Percentiles rank a stretch among this genome's conserved stretches.
Evolutionary conservation across 2,888 invertebrate species (phyloP).

Genomic region (Acanthosepion lycidas): DNA sequence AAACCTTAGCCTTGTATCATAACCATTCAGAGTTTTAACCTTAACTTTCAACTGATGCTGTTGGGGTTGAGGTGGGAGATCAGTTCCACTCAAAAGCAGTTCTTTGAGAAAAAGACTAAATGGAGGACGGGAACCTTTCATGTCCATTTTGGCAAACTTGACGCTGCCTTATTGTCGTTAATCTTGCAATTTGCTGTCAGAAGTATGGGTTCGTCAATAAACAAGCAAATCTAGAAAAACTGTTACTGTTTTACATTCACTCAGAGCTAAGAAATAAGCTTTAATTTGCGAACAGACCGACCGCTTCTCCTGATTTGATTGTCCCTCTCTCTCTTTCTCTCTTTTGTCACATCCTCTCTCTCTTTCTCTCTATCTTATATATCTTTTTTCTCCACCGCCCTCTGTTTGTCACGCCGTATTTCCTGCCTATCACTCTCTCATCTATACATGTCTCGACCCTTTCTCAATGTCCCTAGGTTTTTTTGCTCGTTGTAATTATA

Average conservation of each 20-base stretch:
- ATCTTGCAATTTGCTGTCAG: neutral
- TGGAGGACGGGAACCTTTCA: neutral
- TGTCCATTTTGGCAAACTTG: neutral
- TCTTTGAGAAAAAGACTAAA: neutral
- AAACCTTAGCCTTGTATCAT: neutral
- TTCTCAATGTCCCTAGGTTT: neutral
- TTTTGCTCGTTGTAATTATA: too few species aligned
- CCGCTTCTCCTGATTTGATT: neutral
- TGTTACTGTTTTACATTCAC: neutral
- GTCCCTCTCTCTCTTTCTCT: neutral
- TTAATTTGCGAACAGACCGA: neutral
- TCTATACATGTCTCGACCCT: neutral
- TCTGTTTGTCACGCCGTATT: neutral
- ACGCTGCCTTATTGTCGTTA: neutral
- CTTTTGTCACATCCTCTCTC: neutral
- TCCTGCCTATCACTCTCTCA: neutral
- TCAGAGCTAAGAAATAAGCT: neutral
- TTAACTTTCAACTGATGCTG: neutral
- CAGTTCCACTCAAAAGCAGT: neutral
- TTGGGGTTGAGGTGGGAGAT: neutral
- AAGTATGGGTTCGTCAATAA: neutral
- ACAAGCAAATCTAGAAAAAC: neutral
- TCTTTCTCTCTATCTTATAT: too few species aligned
- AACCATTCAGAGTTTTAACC: neutral
- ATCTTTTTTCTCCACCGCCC: neutral